Conservation (phyloP, 2,888 invertebrate genomes). For the Cartodere bifasciata region DNA sequence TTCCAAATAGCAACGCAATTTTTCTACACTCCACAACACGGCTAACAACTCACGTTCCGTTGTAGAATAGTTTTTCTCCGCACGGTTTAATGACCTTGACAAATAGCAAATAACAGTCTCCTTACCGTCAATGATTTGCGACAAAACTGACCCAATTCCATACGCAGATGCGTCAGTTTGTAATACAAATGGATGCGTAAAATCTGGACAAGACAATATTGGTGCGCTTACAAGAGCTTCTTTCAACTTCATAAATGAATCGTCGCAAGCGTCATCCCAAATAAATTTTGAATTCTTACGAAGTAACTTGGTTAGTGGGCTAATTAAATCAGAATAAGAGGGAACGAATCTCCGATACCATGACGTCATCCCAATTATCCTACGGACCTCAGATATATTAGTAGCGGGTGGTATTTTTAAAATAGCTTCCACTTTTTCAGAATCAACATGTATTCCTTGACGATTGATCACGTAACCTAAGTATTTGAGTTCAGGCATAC, state of each 20-base stretch:
- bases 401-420: conserved; percentile 1
- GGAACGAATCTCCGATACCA: conserved; percentile 2
- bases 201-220: conserved; percentile 5
- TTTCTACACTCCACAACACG: conserved; percentile 8
- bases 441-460: conserved; percentile 3
- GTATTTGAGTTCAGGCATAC: conserved; percentile 10
- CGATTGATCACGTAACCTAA: conserved; percentile 7
- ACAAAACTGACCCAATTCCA: conserved; percentile 5
- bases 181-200: conserved; percentile 2
- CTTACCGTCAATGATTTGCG: conserved; percentile 3
- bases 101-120: conserved; percentile 5
- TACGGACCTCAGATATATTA: not conserved
- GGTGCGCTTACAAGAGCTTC: conserved; percentile 2
- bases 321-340: not conserved
- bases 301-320: conserved; percentile 1
- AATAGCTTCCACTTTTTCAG: conserved; percentile 4
- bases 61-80: conserved; percentile 7
- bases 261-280: conserved; percentile 6
- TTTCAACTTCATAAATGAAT: conserved; percentile 5
- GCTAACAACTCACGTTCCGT: conserved; percentile 12
- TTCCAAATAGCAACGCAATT: conserved; percentile 7
- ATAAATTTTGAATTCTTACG: conserved; percentile 3
- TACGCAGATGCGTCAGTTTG: conserved; percentile 5
- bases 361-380: conserved; percentile 3
- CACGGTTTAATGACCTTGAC: conserved; percentile 4